Base-by-base conservation (phyloP, 1,140 invertebrate genomes). In the Drosophila subpulchrella region DNA sequence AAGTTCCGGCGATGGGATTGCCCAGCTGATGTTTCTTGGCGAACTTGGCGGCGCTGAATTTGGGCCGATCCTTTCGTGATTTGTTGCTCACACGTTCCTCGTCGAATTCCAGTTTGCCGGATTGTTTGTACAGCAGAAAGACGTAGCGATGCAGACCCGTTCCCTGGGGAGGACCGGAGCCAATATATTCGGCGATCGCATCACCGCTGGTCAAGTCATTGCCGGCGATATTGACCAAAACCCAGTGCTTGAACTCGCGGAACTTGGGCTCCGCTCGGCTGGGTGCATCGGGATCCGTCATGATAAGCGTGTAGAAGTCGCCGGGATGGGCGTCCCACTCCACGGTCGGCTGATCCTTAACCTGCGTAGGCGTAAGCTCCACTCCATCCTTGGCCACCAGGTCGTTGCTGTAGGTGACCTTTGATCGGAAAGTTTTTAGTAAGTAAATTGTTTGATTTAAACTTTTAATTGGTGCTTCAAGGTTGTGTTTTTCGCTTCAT, bases 201-300 rank as follows among this genome's bases (percentile, higher is more conserved):
- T 97, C 96, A 10, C 98, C 98, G 39, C 94, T 93, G 0, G 86
- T 71, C 0, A 99, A 92, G 61, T 97, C 94, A 71, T 93, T 93
- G 12, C 96, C 97, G 8, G 96, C 97, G 81, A 99, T 97, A 86
- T 99, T 99, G 6, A 94, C 96, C 1, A 99, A 96, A 1, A 98
- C 91, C 97, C 98, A 99, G 92, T 98, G 98, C 79, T 97, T 96
- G 95, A 96, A 98, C 93, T 98, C 97, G 5, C 97, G 94, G 82
- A 95, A 96, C 44, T 95, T 96, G 0, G 95, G 96, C 54, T 96
- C 94, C 0, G 94, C 92, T 0, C 97, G 94, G 79, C 95, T 97
- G 10, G 97, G 97, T 32, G 91, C 91, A 77, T 92, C 91, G 5
- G 91, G 91, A 79, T 92, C 91, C 95, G 88, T 90, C 78, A 97